Percentiles rank a stretch among this genome's conserved stretches.
Evolutionary conservation across 2,888 invertebrate genomes (phyloP).

Genomic region (Leptinotarsa rubiginosa): DNA sequence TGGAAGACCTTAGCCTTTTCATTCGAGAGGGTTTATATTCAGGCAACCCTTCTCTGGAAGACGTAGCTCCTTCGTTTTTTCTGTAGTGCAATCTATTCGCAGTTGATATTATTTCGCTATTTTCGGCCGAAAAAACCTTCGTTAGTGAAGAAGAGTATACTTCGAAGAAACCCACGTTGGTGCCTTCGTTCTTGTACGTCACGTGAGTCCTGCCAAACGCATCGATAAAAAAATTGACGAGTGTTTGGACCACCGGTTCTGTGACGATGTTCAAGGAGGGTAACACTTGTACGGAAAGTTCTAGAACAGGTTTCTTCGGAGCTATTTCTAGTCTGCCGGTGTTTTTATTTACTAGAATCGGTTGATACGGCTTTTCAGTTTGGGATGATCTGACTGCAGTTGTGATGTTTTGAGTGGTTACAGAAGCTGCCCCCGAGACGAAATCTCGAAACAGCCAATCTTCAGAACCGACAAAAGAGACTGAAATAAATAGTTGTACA

Average conservation of each 20-base stretch:
- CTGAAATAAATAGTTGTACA: conserved; percentile 8
- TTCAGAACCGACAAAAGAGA: not conserved
- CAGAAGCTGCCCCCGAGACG: not conserved
- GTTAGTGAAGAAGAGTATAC: conserved; percentile 15
- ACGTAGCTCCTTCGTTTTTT: not conserved
- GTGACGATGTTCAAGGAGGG: conserved; percentile 68
- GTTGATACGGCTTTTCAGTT: not conserved
- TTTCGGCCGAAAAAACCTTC: not conserved
- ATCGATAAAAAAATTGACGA: conserved; percentile 68
- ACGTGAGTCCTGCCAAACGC: conserved; percentile 53
- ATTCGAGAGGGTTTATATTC: not conserved
- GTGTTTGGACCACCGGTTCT: conserved; percentile 68
- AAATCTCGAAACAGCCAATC: conserved; percentile 2
- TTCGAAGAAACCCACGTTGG: conserved; percentile 27
- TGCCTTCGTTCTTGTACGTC: conserved; percentile 9
- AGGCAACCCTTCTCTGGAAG: not conserved
- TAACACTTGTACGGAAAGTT: conserved; percentile 39
- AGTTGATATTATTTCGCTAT: not conserved
- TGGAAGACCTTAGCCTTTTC: not conserved
- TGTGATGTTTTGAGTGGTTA: not conserved
- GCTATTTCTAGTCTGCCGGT: not conserved
- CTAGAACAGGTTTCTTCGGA: conserved; percentile 5
- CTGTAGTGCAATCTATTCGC: not conserved
- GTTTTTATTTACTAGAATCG: not conserved
- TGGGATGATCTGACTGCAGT: not conserved